Conservation (phyloP, 1,140 invertebrate species). For the Heterodera schachtii region DNA sequence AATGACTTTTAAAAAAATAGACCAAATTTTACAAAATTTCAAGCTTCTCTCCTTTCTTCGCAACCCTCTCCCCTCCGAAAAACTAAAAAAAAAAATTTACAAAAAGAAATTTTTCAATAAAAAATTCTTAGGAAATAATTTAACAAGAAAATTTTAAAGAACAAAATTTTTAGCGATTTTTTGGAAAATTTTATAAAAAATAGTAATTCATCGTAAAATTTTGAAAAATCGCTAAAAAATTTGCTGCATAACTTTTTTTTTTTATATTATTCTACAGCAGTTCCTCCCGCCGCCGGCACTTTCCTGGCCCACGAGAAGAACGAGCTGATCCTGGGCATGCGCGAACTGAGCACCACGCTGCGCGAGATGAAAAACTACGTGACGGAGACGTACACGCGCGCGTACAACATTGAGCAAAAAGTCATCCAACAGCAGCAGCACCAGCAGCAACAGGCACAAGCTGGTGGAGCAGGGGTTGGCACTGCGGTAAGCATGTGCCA, state of each 20-base stretch:
- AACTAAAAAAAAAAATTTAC: too few relatives aligned
- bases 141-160: too few relatives aligned
- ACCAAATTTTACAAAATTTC: too few relatives aligned
- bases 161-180: too few relatives aligned
- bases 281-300: neutral
- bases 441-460: conserved; percentile 22
- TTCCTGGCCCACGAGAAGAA: conserved; percentile 62
- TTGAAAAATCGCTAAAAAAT: too few relatives aligned
- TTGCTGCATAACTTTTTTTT: neutral
- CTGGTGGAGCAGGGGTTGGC: neutral
- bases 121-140: too few relatives aligned
- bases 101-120: too few relatives aligned
- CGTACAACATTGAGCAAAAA: conserved; percentile 64
- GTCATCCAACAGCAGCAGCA: conserved; percentile 39
- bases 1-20: too few relatives aligned
- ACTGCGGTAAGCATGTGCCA: neutral
- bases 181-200: too few relatives aligned
- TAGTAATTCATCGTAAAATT: too few relatives aligned
- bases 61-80: too few relatives aligned
- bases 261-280: neutral
- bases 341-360: conserved; percentile 54
- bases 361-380: conserved; percentile 65
- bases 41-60: too few relatives aligned
- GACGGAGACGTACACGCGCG: conserved; percentile 65
- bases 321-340: conserved; percentile 58